Conservation (phyloP, 2,888 invertebrate species). For the Apamea sordens region DNA sequence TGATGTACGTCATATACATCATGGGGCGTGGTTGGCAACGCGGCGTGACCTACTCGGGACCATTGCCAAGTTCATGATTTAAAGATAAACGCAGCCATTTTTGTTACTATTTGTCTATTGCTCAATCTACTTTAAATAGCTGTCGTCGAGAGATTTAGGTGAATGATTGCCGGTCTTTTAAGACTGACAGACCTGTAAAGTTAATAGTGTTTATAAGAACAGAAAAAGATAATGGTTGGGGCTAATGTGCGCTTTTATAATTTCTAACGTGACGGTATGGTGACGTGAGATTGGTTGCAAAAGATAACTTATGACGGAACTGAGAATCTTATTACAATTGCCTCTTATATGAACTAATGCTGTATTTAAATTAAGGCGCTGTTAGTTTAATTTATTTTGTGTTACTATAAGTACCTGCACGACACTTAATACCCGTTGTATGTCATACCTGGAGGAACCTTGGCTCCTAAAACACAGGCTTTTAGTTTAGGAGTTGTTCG, state of each 20-base stretch:
- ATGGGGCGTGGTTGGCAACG: conserved; percentile 34
- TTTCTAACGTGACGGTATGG: too few species aligned
- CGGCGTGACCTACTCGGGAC: conserved; percentile 50
- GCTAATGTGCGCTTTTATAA: not conserved
- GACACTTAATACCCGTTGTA: too few species aligned
- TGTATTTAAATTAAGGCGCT: too few species aligned
- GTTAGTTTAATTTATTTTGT: too few species aligned
- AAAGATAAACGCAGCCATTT: conserved; percentile 38
- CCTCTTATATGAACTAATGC: too few species aligned
- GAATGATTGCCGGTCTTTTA: not conserved
- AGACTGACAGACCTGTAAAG: not conserved
- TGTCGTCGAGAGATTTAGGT: not conserved
- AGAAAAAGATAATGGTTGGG: not conserved
- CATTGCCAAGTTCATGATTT: conserved; percentile 70
- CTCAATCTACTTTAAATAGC: conserved; percentile 29
- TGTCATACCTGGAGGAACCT: too few species aligned
- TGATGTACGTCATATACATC: conserved; percentile 20
- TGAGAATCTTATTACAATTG: too few species aligned
- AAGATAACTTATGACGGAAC: too few species aligned
- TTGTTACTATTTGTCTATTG: conserved; percentile 27
- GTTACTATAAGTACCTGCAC: too few species aligned
- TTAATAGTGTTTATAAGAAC: not conserved
- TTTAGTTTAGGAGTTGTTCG: too few species aligned
- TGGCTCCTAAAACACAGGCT: too few species aligned
- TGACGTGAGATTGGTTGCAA: too few species aligned